A percentile compares a stretch with the other conserved stretches of the same genome.
Evolutionary conservation across 2,888 invertebrate species (phyloP).

Genomic region (Drosophila ezoana): DNA sequence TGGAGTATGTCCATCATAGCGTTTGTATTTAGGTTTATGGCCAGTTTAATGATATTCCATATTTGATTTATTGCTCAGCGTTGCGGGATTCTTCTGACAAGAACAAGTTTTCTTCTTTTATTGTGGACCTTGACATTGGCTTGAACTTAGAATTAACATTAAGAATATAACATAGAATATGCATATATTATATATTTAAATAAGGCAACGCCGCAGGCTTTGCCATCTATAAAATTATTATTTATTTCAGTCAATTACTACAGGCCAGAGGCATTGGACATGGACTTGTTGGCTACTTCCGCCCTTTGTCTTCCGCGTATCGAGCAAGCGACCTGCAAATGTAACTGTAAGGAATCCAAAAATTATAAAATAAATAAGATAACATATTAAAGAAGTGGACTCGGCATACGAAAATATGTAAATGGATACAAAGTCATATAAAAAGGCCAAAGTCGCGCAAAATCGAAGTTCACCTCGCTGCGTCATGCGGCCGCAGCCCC

Average conservation of each 20-base stretch:
- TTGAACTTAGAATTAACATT: conserved; percentile 30
- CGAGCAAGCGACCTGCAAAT: conserved; percentile 32
- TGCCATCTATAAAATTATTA: conserved; percentile 24
- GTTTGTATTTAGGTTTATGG: not conserved
- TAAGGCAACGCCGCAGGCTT: conserved; percentile 1
- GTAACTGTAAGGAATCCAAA: conserved; percentile 65
- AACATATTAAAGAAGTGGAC: conserved; percentile 14
- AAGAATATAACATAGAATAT: conserved; percentile 20
- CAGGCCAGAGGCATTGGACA: conserved; percentile 27
- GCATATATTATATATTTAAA: conserved; percentile 4
- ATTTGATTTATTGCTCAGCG: conserved; percentile 30
- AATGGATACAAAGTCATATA: conserved; percentile 64
- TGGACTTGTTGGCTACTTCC: conserved; percentile 42
- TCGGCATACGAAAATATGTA: conserved; percentile 55
- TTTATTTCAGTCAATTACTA: conserved; percentile 22
- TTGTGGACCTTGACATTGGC: conserved; percentile 11
- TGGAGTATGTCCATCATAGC: conserved; percentile 9
- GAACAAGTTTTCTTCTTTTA: conserved; percentile 42
- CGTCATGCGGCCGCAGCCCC: conserved; percentile 23
- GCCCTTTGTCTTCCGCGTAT: conserved; percentile 61
- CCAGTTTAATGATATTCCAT: not conserved
- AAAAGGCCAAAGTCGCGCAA: conserved; percentile 75
- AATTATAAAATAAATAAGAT: not conserved
- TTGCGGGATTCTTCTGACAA: conserved; percentile 25
- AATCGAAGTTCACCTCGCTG: conserved; percentile 55